phyloP scores from a whole-genome alignment of 2,888 invertebrate genomes.

The Chloroclysta siterata region DNA sequence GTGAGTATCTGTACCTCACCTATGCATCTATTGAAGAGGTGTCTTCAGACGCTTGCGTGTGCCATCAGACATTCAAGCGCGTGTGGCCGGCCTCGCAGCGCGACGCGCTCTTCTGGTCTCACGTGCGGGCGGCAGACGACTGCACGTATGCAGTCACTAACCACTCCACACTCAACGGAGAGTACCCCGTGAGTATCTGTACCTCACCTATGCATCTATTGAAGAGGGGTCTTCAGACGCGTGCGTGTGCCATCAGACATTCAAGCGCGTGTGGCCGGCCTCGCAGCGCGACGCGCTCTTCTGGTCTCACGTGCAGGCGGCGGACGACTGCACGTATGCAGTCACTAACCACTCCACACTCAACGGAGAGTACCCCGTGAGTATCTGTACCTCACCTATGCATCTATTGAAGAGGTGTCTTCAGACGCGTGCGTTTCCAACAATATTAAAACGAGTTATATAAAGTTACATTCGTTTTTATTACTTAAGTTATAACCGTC shows the following conservation, averaged over 20 bases:
- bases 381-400: slow-evolving; percentile 46
- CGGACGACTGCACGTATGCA: slow-evolving; percentile 94
- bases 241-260: slow-evolving; percentile 96
- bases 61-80: slow-evolving; percentile 98
- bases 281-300: slow-evolving; percentile 99
- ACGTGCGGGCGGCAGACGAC: slow-evolving; percentile 90
- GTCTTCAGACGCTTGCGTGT: slow-evolving; percentile 92
- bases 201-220: no score
- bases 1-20: slow-evolving; percentile 81
- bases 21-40: slow-evolving; percentile 55
- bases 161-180: slow-evolving; percentile 94
- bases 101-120: slow-evolving; percentile 99
- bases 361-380: slow-evolving; percentile 93
- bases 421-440: no score
- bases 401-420: no score
- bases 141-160: slow-evolving; percentile 98
- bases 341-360: slow-evolving; percentile 98
- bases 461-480: no score
- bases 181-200: slow-evolving; percentile 90
- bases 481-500: no score
- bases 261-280: slow-evolving; percentile 99
- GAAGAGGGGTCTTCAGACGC: slow-evolving; percentile 88
- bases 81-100: slow-evolving; percentile 99
- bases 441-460: no score
- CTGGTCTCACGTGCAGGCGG: slow-evolving; percentile 96